Percentiles rank a stretch among this genome's conserved stretches.
These are phyloP conservation scores for Acrocephalus arundinaceus DNA, from an alignment of 2,113 vertebrate species.

Conservation along the genomic window DNA sequence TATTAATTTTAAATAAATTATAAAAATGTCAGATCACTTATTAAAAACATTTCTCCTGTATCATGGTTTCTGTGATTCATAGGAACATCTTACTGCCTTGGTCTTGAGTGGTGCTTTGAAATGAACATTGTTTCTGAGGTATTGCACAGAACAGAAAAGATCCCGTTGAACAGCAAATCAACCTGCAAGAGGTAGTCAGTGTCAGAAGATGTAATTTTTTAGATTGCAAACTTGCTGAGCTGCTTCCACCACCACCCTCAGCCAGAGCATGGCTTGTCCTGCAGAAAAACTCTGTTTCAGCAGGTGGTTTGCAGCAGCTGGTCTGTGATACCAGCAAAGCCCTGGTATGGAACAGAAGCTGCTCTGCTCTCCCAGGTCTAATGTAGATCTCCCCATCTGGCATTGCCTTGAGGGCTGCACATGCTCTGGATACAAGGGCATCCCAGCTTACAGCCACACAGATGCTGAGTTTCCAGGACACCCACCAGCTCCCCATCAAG, in stretches of 20 bases:
- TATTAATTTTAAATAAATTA: constrained; percentile 43
- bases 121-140: neutral
- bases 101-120: neutral
- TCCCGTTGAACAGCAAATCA: neutral
- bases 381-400: neutral
- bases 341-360: neutral
- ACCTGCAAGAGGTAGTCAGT: neutral
- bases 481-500: neutral
- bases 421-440: neutral
- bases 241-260: neutral
- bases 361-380: neutral
- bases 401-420: neutral
- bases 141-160: neutral
- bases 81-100: neutral
- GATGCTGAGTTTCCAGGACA: neutral
- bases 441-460: neutral
- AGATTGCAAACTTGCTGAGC: neutral
- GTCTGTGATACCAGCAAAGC: neutral
- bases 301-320: neutral
- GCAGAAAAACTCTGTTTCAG: neutral
- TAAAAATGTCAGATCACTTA: constrained; percentile 22
- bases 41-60: neutral
- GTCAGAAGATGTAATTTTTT: neutral
- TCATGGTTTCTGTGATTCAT: neutral
- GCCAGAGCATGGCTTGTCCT: neutral